Conservation (phyloP, 2,797 vertebrate genomes). For the Rhynchonycteris naso region DNA sequence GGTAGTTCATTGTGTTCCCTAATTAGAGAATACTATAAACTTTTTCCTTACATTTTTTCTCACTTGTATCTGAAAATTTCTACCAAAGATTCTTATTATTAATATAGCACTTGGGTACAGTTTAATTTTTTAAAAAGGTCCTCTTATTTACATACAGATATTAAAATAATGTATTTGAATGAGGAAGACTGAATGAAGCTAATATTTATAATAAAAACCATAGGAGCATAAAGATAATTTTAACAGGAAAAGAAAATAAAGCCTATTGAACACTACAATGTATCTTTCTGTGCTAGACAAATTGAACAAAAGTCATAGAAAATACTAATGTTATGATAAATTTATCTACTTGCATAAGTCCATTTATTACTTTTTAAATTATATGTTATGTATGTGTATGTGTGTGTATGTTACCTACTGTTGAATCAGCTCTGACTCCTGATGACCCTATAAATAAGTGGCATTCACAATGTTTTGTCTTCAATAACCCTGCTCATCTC, state of each 20-base stretch:
- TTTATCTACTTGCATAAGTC: neutral
- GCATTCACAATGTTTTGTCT: neutral
- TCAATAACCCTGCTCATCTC: neutral
- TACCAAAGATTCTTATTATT: neutral
- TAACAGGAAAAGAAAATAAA: neutral
- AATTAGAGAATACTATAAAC: neutral
- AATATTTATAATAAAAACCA: neutral
- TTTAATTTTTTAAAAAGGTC: neutral
- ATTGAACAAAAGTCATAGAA: neutral
- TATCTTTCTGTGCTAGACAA: neutral
- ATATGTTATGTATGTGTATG: neutral
- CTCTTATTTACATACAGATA: neutral
- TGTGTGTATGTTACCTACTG: neutral
- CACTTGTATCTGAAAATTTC: neutral
- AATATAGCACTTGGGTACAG: neutral
- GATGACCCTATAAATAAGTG: neutral
- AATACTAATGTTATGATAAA: neutral
- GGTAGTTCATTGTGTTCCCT: neutral
- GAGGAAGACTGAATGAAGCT: neutral
- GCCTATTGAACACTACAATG: neutral
- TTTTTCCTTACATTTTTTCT: neutral
- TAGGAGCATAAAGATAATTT: neutral
- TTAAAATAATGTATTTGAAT: neutral
- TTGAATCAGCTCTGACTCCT: neutral
- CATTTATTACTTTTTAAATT: neutral